Percentiles rank a stretch among this genome's conserved stretches.
Conservation (phyloP, 2,888 invertebrate genomes). For the Sesamia inferens region DNA sequence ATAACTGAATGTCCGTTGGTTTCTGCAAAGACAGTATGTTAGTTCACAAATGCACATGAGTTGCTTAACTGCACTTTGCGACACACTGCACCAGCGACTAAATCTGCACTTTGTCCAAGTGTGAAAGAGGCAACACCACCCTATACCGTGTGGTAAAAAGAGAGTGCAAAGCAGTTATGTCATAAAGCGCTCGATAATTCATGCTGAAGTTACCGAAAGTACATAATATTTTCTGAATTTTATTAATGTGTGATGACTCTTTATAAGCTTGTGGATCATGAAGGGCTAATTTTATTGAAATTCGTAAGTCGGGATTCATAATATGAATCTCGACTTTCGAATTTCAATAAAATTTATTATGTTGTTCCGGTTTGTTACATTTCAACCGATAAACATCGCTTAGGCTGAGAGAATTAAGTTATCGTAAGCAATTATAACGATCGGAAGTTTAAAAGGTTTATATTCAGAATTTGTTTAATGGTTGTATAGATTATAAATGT, state of each 20-base stretch:
- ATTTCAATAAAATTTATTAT: too few species aligned
- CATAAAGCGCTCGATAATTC: conserved; percentile 45
- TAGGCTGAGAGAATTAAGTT: not conserved
- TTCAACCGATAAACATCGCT: conserved; percentile 5
- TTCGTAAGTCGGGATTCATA: conserved; percentile 12
- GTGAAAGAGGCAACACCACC: conserved; percentile 29
- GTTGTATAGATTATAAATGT: not conserved
- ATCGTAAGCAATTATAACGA: not conserved
- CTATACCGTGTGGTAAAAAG: not conserved
- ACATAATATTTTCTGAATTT: conserved; percentile 54
- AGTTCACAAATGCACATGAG: conserved; percentile 63
- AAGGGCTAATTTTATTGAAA: conserved; percentile 38
- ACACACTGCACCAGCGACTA: conserved; percentile 50
- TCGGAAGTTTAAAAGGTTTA: not conserved
- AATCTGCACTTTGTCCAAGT: conserved; percentile 48
- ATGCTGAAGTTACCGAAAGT: conserved; percentile 48
- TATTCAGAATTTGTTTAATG: not conserved
- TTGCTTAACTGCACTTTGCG: conserved; percentile 54
- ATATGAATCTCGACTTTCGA: too few species aligned
- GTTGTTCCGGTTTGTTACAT: conserved; percentile 1
- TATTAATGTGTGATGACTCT: conserved; percentile 39
- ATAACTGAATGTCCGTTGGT: conserved; percentile 50
- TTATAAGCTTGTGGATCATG: conserved; percentile 37
- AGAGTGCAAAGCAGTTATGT: conserved; percentile 26
- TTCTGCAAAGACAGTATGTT: conserved; percentile 54